Base-by-base conservation (phyloP, 2,888 invertebrate species). In the Conchocele bisecta region DNA sequence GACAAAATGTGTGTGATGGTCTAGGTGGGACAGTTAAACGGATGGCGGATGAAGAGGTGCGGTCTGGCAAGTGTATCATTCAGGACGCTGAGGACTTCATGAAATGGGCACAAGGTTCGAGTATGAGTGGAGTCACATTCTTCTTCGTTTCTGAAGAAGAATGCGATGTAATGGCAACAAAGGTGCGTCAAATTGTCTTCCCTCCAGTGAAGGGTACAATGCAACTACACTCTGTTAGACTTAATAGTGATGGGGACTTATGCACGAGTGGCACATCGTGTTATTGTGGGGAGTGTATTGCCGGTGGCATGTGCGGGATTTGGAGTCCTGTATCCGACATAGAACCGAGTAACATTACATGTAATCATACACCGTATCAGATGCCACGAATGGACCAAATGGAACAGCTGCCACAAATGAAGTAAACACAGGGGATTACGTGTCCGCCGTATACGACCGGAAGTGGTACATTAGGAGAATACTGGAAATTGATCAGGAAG, bases 1-100 rank as follows among this genome's bases (percentile, higher is more conserved):
- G 42, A 9, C n/a, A 42, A 22, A 42, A 42, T 42, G 42, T 76
- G 15, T 71, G 76, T 29, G 74, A 75, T 51, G 75, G 71, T n/a
- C 56, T 74, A 9, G 63, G 74, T 15, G 61, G 73, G 7, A 51
- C 69, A 9, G 44, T 48, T 11, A 75, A 74, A 58, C 29, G 65
- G 15, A 17, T 60, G 37, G 63, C 75, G 5, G 77, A 70, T 29
- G 59, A 68, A 35, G 68, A 58, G 20, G 58, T 69, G 3, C 31
- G 63, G 9, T 39, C 50, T 20, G 48, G 56, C n/a, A 68, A 68
- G 26, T 28, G 46, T 15, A 39, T 33, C 5, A 57, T 57, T 11
- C 57, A 57, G 31, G 57, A 57, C 29, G 57, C 44, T 11, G 57
- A 57, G 9, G 57, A 42, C 9, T 57, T 57, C 29, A 57, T 57